Evolutionary conservation across 2,888 invertebrate species (phyloP), one percentile per base, ranked within the genome.

Genomic region (Drosophila testacea): DNA sequence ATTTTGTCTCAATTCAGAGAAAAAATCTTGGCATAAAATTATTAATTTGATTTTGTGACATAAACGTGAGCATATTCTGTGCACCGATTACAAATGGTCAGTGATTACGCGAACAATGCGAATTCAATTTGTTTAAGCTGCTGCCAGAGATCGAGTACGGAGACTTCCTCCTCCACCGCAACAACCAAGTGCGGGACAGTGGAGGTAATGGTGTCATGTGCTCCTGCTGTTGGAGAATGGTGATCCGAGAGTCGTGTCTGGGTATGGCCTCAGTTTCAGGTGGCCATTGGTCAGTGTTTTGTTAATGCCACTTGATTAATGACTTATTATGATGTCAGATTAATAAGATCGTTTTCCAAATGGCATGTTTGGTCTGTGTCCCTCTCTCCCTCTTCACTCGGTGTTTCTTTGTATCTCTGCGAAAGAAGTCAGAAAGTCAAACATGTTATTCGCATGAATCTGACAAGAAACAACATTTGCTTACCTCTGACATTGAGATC

Each of bases 291-390:
- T 67, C 87, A 81, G 82, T 48, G 67, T 63, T 78, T 74, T 81
- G 88, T 86, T 90, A 90, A 90, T 90, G 79, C 90, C 84, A 61
- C 51, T 77, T 91, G 91, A 91, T 91, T 87, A 90, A 91, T 91
- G 83, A 73, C 88, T 89, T 91, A 91, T 91, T 91, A 91, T 91
- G 91, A 91, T 91, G 91, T 91, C 91, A 91, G 91, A 91, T 91
- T 91, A 91, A 88, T 91, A 88, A 90, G 91, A 91, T 90, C 89
- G 90, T 91, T 90, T 90, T 90, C 83, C 74, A 74, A 87, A 81
- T 81, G 79, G 73, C 67, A 65, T 68, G 44, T 77, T 69, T 73
- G 27, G 16, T 48, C 13, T 16, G 50, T 11, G 42, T 22, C 50
- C 39, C 47, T 30, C 16, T 38, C n/a, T 34, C 34, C 6, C 60